Evolutionary conservation across 35 echinoderm and acorn worm genomes (phyloP), one percentile per base, ranked within the genome.

Genomic region (Apostichopus parvimensis): DNA sequence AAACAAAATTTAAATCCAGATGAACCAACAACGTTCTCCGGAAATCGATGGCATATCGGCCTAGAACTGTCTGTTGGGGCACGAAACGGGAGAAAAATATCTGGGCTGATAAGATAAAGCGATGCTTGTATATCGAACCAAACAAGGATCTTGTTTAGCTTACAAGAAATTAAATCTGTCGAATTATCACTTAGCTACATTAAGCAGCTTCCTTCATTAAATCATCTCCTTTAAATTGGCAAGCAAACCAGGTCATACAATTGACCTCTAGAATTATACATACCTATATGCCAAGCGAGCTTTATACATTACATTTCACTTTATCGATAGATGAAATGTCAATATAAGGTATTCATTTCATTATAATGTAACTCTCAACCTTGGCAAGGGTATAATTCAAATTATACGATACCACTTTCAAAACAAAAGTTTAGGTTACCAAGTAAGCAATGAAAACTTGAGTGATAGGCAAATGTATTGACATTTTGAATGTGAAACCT

Each of bases 1-100:
- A 84, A 84, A 84, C 81, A 84, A 84, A 84, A 84, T 84, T 84
- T 58, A 84, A 84, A 84, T 58, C 81, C 81, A 84, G 81, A 84
- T 84, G 81, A 58, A 84, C 57, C 81, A 84, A 84, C 81, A 84
- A 58, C 81, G 54, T 18, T 84, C 78, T 53, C 25, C 21, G 81
- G 55, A 84, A 84, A 84, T 84, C 81, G 81, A 84, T 84, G 55
- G 56, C 81, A 54, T 84, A 84, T 60, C 81, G 81, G 81, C 54
- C 54, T 59, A 84, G 81, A 58, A 84, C 55, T 54, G 54, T 84
- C 81, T 84, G 12, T 14, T 58, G 81, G 81, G 56, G 81, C 81
- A 84, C 81, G 81, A 58, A 56, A 84, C 57, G 20, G 81, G 57
- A 54, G n/a, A 56, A 17, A 58, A 54, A 84, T 84, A 84, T 84